These are phyloP conservation scores for Chrysotoxum bicinctum DNA, from an alignment of 2,888 invertebrate genomes.

Conservation along the genomic window DNA sequence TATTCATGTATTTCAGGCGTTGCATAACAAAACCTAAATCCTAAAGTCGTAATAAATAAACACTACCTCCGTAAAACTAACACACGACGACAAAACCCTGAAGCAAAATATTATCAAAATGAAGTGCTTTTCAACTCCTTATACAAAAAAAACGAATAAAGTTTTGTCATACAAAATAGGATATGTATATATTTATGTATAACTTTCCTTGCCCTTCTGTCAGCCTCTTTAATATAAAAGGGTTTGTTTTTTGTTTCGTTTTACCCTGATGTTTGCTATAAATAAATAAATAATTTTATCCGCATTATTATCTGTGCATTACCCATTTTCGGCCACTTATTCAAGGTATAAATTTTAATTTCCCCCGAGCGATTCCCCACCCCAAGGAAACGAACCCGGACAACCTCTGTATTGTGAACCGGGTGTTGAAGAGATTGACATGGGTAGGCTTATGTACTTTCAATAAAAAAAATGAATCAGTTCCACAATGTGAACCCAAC, in stretches of 20 bases:
- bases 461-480: not conserved
- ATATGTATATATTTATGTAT: not conserved
- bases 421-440: constrained; percentile 60
- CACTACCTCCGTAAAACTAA: constrained; percentile 19
- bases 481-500: constrained; percentile 9
- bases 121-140: constrained; percentile 57
- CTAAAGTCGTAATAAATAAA: constrained; percentile 25
- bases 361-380: constrained; percentile 48
- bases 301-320: constrained; percentile 66
- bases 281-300: constrained; percentile 63
- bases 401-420: constrained; percentile 15
- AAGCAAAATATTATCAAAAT: constrained; percentile 53
- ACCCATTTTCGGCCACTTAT: constrained; percentile 69
- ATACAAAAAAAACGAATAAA: not conserved
- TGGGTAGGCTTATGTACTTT: constrained; percentile 9
- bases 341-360: constrained; percentile 63
- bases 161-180: constrained; percentile 9
- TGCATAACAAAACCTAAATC: constrained; percentile 14
- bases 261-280: constrained; percentile 11
- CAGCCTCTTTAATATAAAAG: constrained; percentile 32
- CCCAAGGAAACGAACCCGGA: not conserved
- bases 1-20: constrained; percentile 14
- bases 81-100: constrained; percentile 11
- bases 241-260: not conserved
- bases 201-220: not conserved